phyloP scores from a whole-genome alignment of 2,113 vertebrate species.

The Sinocyclocheilus maitianheensis region DNA sequence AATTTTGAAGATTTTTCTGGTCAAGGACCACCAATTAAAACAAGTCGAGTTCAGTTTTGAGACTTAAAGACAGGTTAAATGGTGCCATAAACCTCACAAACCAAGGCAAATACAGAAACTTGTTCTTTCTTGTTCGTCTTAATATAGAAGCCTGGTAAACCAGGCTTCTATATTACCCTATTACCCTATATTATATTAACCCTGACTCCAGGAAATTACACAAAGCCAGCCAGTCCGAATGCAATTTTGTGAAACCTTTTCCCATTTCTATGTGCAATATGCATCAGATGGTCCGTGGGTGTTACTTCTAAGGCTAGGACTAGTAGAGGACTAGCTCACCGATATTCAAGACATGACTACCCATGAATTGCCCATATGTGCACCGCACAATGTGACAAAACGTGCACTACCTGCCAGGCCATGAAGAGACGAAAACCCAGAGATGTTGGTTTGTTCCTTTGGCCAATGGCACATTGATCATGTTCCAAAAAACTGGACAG shows the following conservation, averaged over 20 bases:
- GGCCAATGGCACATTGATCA: slow-evolving; percentile 59
- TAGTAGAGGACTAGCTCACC: background rate
- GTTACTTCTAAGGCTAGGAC: background rate
- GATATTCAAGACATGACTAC: background rate
- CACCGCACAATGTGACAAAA: background rate
- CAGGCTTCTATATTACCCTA: too few species aligned
- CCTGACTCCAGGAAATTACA: background rate
- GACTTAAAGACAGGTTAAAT: background rate
- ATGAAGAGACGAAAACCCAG: background rate
- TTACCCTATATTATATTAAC: too few species aligned
- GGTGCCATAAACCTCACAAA: background rate
- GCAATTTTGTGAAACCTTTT: background rate
- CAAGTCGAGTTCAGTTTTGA: background rate
- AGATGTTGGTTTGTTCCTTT: background rate
- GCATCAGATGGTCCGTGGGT: background rate
- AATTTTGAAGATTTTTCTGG: background rate
- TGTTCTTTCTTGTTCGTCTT: background rate
- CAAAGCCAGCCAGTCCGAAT: background rate
- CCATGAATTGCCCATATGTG: background rate
- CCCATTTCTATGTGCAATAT: background rate
- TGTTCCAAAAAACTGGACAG: slow-evolving; percentile 67
- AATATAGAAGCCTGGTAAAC: background rate
- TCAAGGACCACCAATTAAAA: background rate
- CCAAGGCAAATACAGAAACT: background rate
- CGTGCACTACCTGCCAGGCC: background rate